Evolutionary conservation across 2,888 invertebrate genomes (phyloP), one percentile per base, ranked within the genome.

Genomic region (Chydorus sphaericus): DNA sequence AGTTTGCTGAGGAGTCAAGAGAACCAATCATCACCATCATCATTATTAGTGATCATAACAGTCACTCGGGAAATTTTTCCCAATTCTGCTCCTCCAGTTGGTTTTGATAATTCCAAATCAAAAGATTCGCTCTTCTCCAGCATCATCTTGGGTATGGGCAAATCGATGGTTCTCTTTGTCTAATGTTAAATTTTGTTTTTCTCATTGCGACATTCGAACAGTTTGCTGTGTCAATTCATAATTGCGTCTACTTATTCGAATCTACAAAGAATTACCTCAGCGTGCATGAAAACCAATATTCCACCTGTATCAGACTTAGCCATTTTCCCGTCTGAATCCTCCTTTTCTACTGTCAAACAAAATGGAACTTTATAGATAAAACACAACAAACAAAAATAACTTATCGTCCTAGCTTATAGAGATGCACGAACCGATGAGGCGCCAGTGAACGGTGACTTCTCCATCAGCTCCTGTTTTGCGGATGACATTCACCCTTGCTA

Each of bases 71-170:
- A 68, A 16, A 70, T 65, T 50, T 66, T 65, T 23, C 75, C 75
- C 18, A 76, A 62, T 48, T 65, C 66, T 1, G 76, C 74, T 10
- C 77, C 72, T 4, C 70, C 71, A 31, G 66, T 62, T 1, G 73
- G 66, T 10, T 69, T 70, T 48, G 67, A 67, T 8, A 76, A 62
- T 58, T 75, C 74, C 16, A 79, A 66, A 62, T 76, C 75, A 66
- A 79, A 79, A 59, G 75, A 74, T 62, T 78, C 78, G 63, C 77
- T 77, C 65, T 77, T 77, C n/a, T n/a, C n/a, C n/a, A 74, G 72
- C 55, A 72, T 70, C 8, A n/a, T 23, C 69, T 73, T 69, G 61
- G 74, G 69, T 57, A 79, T 75, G 1, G 72, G 70, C 52, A 79
- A 72, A 58, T 74, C 73, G 38, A 78, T 65, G 48, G 68, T 66